Base-by-base conservation (phyloP, 2,888 invertebrate species). In the Mimachlamys varia region DNA sequence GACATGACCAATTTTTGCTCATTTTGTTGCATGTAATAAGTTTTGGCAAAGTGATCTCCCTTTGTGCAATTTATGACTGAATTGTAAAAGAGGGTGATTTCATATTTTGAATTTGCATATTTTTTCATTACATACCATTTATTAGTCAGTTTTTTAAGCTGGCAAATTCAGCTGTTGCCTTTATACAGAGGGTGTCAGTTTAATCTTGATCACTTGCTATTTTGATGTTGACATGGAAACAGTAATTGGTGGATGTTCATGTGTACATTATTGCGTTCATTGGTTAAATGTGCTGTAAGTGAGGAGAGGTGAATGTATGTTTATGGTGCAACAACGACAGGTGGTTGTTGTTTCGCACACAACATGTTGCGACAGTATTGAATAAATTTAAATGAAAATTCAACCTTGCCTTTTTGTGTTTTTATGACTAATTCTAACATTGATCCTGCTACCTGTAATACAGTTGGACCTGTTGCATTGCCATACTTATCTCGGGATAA, bases 331-430 rank as follows among this genome's bases (percentile, higher is more conserved):
- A 44, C 44, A 44, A 44, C 4, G 44, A 44, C 44, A 44, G 44
- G 7, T 7, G 7, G 7, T 44, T 44, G 44, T 44, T 44, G 44
- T 44, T 44, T 5, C 22, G n/a, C n/a, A n/a, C n/a, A n/a, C n/a
- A n/a, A n/a, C n/a, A n/a, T n/a, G n/a, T n/a, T n/a, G n/a, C n/a
- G 27, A 76, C 76, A 33, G 76, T 76, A 76, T 76, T 76, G 27
- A 76, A 76, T 76, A 76, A 76, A 76, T 76, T 76, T 12, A 76
- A 33, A 22, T n/a, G 10, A 4, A 76, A 76, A 27, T 76, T 33
- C 27, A 33, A 76, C 13, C 33, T 27, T 19, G 10, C 2, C 27
- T 33, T 33, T 76, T 27, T 76, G 0, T 76, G n/a, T 33, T 76
- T 12, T 76, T 33, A 10, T 76, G 76, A 62, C 76, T 27, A 27